Base-by-base conservation (phyloP, 2,888 invertebrate species). In the Diploptera punctata region DNA sequence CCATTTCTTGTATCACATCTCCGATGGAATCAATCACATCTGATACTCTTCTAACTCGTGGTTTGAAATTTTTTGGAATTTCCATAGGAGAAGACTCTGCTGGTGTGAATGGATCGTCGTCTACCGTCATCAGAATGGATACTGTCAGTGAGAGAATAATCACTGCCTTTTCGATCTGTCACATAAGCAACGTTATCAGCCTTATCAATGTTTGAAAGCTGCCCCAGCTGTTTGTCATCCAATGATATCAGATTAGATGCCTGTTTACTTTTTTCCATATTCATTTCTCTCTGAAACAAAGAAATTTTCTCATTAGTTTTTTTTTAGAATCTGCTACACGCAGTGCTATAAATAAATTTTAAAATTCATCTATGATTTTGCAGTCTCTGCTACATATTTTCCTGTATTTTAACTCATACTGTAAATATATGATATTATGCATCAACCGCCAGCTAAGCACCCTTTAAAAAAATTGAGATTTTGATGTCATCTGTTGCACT, bases 1-100 rank as follows among this genome's bases (percentile, higher is more conserved):
- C 10, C 33, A 33, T 4, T n/a, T 10, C 5, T 49, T 18, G 49
- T n/a, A 3, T 10, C 18, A 18, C 9, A 26, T 54, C 54, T 7
- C 73, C 73, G 26, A 70, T 16, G 9, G 57, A 72, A 38, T 74
- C 74, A 16, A 74, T 72, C 18, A 74, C 74, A 61, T 74, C 74
- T 3, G 74, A 74, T 1, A 69, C 60, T 3, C 74, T 21, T n/a
- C 74, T 62, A 19, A 24, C 38, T 9, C 71, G 5, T 57, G 68
- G 71, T 24, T 52, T 52, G 18, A 31, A 10, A 44, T 13, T 24
- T 13, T 43, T 65, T 1, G 65, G 65, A 7, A 16, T 38, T 16
- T 65, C 65, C 43, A 65, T 38, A 4, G n/a, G 43, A 13, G 3
- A 21, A 26, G 31, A 21, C 18, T 33, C 61, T 0, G 19, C 19